A percentile compares a stretch with the other conserved stretches of the same genome.
Conservation (phyloP, 2,797 vertebrate species). For the Acanthornis magna region DNA sequence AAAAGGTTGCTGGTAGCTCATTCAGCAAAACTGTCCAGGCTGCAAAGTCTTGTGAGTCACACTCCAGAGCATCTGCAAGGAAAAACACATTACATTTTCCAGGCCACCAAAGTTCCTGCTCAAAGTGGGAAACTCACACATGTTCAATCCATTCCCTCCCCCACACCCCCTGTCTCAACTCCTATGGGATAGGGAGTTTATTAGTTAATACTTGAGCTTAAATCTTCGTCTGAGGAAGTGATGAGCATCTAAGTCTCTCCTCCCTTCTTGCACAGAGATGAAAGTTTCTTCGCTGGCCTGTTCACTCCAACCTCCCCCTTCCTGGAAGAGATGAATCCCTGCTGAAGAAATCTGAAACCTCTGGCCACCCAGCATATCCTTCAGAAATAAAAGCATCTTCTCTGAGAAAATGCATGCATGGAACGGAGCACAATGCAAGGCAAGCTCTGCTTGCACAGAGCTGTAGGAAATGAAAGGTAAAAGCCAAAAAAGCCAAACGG, state of each 20-base stretch:
- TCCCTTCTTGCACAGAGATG: conserved; percentile 10
- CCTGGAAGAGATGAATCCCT: conserved; percentile 28
- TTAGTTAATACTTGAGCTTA: conserved; percentile 30
- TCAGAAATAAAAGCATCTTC: conserved; percentile 46
- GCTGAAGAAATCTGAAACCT: conserved; percentile 38
- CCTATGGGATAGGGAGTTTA: conserved; percentile 22
- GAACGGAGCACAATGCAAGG: conserved; percentile 30
- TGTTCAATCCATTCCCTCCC: neutral
- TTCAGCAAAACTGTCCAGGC: neutral
- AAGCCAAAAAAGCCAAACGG: conserved; percentile 42
- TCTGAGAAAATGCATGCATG: conserved; percentile 37
- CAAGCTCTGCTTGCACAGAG: neutral
- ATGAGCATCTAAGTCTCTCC: conserved; percentile 33
- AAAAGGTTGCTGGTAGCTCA: neutral
- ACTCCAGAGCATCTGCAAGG: conserved; percentile 19
- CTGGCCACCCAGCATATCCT: conserved; percentile 43
- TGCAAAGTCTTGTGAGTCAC: conserved; percentile 47
- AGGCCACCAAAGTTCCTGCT: conserved; percentile 33
- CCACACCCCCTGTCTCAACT: neutral
- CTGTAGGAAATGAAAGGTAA: conserved; percentile 34
- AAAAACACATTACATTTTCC: conserved; percentile 32
- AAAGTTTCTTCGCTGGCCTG: neutral
- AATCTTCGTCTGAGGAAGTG: neutral
- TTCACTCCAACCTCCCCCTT: conserved; percentile 14
- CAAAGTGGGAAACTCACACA: neutral